Conservation (phyloP, 2,113 vertebrate species). For the Emydocephalus ijimae region DNA sequence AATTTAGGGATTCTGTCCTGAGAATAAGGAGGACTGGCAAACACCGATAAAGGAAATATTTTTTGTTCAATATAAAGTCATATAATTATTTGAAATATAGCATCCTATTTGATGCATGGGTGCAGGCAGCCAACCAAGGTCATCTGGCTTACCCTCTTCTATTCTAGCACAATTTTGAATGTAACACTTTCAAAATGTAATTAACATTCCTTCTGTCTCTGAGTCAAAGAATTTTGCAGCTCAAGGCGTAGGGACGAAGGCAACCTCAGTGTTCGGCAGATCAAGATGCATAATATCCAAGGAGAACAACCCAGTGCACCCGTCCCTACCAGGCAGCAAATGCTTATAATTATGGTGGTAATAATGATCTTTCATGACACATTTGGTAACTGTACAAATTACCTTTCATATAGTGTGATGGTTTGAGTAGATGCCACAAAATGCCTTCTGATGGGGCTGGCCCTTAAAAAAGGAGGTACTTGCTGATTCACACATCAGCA, state of each 20-base stretch:
- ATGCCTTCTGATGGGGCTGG: background rate
- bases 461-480: background rate
- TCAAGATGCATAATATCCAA: background rate
- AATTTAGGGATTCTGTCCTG: background rate
- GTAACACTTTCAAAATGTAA: background rate
- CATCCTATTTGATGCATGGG: background rate
- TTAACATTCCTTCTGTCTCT: background rate
- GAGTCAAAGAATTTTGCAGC: background rate
- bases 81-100: background rate
- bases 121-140: background rate
- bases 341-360: background rate
- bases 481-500: background rate
- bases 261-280: background rate
- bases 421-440: background rate
- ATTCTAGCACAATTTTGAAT: background rate
- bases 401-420: background rate
- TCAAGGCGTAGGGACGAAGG: background rate
- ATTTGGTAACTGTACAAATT: background rate
- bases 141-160: background rate
- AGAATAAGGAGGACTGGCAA: background rate
- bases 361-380: background rate
- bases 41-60: background rate
- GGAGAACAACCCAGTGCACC: background rate
- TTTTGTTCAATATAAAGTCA: slow-evolving; percentile 4
- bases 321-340: background rate